phyloP scores from a whole-genome alignment of 2,113 vertebrate species.

The Blennius ocellaris region DNA sequence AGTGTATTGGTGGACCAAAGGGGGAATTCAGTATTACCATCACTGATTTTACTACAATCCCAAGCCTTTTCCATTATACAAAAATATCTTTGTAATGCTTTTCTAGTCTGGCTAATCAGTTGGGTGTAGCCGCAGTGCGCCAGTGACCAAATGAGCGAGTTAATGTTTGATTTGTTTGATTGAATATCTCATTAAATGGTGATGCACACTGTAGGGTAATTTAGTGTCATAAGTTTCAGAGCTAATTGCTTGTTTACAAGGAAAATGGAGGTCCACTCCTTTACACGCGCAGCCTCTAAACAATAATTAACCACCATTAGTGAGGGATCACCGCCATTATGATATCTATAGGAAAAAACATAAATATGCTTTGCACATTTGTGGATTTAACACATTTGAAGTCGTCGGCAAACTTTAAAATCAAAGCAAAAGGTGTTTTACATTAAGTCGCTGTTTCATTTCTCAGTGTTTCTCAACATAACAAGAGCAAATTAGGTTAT shows the following conservation, averaged over 20 bases:
- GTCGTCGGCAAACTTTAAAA: constrained; percentile 16
- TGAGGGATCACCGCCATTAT: constrained; percentile 49
- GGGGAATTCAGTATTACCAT: too few species aligned
- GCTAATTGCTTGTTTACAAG: constrained; percentile 64
- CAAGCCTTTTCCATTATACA: not conserved
- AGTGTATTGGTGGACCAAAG: not conserved
- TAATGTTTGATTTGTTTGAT: constrained; percentile 45
- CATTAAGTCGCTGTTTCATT: constrained; percentile 16
- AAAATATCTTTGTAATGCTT: not conserved
- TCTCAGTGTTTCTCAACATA: not conserved
- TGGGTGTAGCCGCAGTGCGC: not conserved
- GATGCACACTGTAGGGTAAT: constrained; percentile 44
- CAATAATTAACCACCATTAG: constrained; percentile 66
- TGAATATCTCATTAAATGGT: constrained; percentile 57
- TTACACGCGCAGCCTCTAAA: constrained; percentile 34
- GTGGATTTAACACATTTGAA: not conserved
- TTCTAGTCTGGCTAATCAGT: not conserved
- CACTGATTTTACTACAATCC: not conserved
- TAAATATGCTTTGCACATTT: constrained; percentile 20
- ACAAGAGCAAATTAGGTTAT: constrained; percentile 20
- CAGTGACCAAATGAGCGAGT: constrained; percentile 29
- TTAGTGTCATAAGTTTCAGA: constrained; percentile 49
- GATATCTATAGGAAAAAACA: constrained; percentile 26
- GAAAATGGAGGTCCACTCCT: constrained; percentile 27
- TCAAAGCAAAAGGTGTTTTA: constrained; percentile 12